phyloP scores from a whole-genome alignment of 1,140 invertebrate genomes.

The Chironomus striatipennis region DNA sequence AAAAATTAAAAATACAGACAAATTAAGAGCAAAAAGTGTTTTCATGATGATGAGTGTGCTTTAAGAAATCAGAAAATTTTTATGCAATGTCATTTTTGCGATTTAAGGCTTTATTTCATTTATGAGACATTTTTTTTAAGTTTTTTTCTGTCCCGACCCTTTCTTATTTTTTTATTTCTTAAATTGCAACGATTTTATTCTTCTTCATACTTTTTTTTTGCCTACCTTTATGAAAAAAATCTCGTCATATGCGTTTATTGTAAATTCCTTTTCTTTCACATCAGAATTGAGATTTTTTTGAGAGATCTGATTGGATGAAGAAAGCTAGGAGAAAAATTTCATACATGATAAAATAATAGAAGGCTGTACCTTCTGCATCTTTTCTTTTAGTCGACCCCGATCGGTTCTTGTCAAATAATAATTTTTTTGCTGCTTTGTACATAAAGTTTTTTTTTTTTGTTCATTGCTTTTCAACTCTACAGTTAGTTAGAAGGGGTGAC shows the following conservation, averaged over 20 bases:
- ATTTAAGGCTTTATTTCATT: slow-evolving; percentile 7
- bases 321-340: neutral
- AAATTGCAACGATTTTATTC: neutral
- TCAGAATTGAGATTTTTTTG: neutral
- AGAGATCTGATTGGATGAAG: slow-evolving; percentile 19
- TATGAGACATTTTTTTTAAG: neutral
- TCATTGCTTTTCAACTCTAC: neutral
- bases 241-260: neutral
- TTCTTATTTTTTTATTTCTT: neutral
- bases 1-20: neutral
- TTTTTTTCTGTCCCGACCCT: neutral
- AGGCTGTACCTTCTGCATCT: slow-evolving; percentile 1
- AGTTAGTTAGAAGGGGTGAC: neutral
- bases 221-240: neutral
- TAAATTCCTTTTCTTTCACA: neutral
- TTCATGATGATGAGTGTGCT: neutral
- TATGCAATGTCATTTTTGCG: neutral
- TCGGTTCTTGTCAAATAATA: neutral
- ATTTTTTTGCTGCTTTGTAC: neutral
- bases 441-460: too few relatives aligned
- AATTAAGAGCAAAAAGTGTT: neutral
- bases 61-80: neutral
- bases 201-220: neutral
- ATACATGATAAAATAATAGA: slow-evolving; percentile 8
- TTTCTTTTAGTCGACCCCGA: neutral